Evolutionary conservation across 2,888 invertebrate genomes (phyloP).

Genomic region (Eristalis tenax): DNA sequence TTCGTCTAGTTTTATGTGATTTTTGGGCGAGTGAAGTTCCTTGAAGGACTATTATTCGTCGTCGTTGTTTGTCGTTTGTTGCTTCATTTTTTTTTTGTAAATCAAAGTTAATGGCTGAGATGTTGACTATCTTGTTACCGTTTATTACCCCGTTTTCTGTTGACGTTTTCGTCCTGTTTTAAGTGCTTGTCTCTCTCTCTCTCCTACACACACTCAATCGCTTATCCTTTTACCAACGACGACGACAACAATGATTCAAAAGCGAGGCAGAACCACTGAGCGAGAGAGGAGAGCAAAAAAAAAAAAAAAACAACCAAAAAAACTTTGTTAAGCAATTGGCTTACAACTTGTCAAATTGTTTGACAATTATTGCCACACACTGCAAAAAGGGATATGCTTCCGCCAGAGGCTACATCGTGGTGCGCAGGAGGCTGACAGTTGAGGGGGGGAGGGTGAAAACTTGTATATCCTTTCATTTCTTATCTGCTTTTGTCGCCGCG

Average conservation of each 20-base stretch:
- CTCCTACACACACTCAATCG: neutral
- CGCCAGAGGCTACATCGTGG: neutral
- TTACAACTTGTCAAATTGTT: conserved; percentile 69
- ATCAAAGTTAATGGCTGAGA: conserved; percentile 69
- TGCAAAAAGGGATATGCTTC: conserved; percentile 55
- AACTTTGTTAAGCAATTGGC: conserved; percentile 67
- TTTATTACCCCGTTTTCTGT: conserved; percentile 65
- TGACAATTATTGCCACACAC: conserved; percentile 69
- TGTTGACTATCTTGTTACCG: conserved; percentile 70
- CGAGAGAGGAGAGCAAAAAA: neutral
- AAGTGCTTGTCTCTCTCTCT: conserved; percentile 8
- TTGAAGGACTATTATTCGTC: conserved; percentile 51
- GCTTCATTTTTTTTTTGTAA: conserved; percentile 41
- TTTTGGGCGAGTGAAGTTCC: conserved; percentile 54
- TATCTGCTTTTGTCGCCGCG: conserved; percentile 41
- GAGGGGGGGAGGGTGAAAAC: neutral
- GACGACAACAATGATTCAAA: neutral
- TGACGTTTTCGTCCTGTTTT: conserved; percentile 39
- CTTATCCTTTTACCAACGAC: conserved; percentile 2
- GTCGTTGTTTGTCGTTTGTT: neutral
- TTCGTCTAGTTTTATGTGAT: conserved; percentile 55
- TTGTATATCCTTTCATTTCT: conserved; percentile 55
- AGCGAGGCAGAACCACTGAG: neutral
- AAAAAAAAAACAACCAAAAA: conserved; percentile 7
- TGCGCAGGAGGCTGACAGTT: neutral